These are phyloP conservation scores for Poecile montanus DNA, from an alignment of 2,797 vertebrate genomes.

Conservation along the genomic window DNA sequence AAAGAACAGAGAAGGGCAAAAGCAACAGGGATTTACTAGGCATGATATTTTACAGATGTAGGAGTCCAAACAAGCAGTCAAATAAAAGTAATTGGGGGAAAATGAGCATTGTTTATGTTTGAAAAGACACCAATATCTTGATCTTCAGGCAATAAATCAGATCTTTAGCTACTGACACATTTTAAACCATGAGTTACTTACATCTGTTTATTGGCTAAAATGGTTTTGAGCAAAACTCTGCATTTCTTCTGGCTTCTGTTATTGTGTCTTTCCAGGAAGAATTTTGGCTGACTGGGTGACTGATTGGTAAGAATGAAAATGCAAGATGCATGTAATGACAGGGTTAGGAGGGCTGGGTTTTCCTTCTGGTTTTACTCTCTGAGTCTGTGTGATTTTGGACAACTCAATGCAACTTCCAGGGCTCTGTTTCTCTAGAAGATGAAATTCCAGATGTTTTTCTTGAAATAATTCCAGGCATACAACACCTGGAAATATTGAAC, in stretches of 20 bases:
- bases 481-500: background rate
- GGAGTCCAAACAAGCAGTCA: background rate
- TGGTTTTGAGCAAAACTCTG: background rate
- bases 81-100: background rate
- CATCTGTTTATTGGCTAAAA: background rate
- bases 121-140: background rate
- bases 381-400: background rate
- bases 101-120: background rate
- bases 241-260: background rate
- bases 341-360: background rate
- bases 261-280: background rate
- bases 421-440: background rate
- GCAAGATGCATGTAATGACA: background rate
- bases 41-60: background rate
- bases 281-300: background rate
- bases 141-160: background rate
- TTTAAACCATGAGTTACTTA: background rate
- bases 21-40: background rate
- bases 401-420: background rate
- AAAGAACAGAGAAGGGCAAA: background rate
- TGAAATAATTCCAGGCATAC: background rate
- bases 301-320: background rate
- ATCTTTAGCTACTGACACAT: background rate
- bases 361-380: background rate
- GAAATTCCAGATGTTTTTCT: slow-evolving; percentile 27